Evolutionary conservation across 2,888 invertebrate species (phyloP).

Genomic region (Philhelius pedissequus): DNA sequence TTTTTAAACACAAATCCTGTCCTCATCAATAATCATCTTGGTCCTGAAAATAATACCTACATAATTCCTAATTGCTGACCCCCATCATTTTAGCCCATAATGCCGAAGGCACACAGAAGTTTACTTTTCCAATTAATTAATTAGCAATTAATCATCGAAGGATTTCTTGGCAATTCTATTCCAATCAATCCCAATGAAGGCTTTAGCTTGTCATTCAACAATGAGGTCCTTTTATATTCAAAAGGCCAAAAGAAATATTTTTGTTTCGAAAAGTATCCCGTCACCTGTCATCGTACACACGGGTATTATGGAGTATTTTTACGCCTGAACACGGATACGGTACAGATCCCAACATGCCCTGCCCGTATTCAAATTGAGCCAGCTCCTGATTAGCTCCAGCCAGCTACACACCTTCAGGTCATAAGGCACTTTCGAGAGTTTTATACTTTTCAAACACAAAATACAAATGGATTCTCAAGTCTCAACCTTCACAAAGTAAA

Average conservation of each 20-base stretch:
- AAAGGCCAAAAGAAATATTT: conserved; percentile 4
- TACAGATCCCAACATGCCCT: background rate
- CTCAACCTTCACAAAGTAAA: background rate
- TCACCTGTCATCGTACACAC: conserved; percentile 58
- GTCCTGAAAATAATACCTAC: conserved; percentile 12
- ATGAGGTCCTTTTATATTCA: background rate
- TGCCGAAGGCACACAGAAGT: conserved; percentile 12
- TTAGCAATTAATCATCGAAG: conserved; percentile 66
- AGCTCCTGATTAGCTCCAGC: conserved; percentile 25
- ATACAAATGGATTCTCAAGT: conserved; percentile 6
- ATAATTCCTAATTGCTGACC: conserved; percentile 52
- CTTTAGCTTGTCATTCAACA: conserved; percentile 35
- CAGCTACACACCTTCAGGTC: conserved; percentile 43
- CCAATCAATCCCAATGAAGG: conserved; percentile 45
- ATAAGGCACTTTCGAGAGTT: conserved; percentile 11
- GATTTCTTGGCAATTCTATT: conserved; percentile 36
- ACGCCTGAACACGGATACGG: conserved; percentile 40
- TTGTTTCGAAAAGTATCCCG: conserved; percentile 14
- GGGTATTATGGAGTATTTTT: conserved; percentile 52
- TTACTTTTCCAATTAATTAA: conserved; percentile 68
- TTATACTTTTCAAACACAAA: background rate
- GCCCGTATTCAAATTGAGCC: conserved; percentile 57
- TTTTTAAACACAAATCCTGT: conserved; percentile 8
- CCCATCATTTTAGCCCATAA: conserved; percentile 21
- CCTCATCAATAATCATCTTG: conserved; percentile 54